Evolutionary conservation across 2,888 invertebrate genomes (phyloP).

Genomic region (Leucania comma): DNA sequence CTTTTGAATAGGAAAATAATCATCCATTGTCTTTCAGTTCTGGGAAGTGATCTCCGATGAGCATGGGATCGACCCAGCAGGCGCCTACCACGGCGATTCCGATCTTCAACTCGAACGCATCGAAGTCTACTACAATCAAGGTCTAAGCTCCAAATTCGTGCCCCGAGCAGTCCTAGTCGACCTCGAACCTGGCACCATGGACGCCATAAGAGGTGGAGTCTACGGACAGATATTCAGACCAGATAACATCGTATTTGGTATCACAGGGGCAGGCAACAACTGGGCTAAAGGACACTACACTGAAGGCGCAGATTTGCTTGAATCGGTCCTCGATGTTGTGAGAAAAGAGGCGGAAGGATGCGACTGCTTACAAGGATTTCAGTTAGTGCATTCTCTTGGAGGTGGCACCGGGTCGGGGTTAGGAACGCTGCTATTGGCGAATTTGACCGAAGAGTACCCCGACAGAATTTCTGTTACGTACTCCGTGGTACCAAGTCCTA

Average conservation of each 20-base stretch:
- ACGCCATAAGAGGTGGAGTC: constrained; percentile 91
- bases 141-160: constrained; percentile 80
- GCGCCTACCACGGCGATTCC: constrained; percentile 91
- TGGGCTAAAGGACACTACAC: constrained; percentile 93
- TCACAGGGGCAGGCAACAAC: constrained; percentile 90
- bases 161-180: constrained; percentile 83
- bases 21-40: constrained; percentile 87
- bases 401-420: constrained; percentile 94
- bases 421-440: constrained; percentile 92
- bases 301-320: constrained; percentile 92
- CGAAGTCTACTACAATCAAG: constrained; percentile 94
- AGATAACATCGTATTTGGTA: constrained; percentile 93
- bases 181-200: constrained; percentile 89
- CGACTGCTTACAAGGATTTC: constrained; percentile 92
- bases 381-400: constrained; percentile 92
- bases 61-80: constrained; percentile 92
- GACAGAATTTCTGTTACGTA: constrained; percentile 93
- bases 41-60: constrained; percentile 96
- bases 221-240: constrained; percentile 93
- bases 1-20: neutral
- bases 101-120: constrained; percentile 94
- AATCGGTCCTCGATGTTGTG: constrained; percentile 90
- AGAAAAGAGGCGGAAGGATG: constrained; percentile 92
- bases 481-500: constrained; percentile 93
- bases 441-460: constrained; percentile 93